Base-by-base conservation (phyloP, 1,140 invertebrate genomes). In the Popillia japonica region DNA sequence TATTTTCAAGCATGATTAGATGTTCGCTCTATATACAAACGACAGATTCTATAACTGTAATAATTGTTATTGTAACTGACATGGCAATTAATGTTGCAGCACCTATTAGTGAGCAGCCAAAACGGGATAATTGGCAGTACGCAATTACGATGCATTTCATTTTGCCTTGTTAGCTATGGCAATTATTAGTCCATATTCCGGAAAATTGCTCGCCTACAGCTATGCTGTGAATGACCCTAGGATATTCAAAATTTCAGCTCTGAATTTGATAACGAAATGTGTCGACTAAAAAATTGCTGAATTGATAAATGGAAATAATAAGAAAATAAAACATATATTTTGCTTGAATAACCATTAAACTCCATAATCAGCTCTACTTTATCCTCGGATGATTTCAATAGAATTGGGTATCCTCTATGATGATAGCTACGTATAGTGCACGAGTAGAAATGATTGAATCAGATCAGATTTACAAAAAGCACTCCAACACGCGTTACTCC, bases 111-210 rank as follows among this genome's bases (percentile, higher is more conserved):
- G 11, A 34, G 61, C 61, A 68, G 22, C 61, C 22, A 68, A 55
- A 64, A 34, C 20, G 23, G 4, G 27, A 68, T 27, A 23, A 68
- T 68, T 68, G 20, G 61, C 27, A 68, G 61, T 68, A 9, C 7
- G 6, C 61, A 68, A 68, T 68, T 68, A 68, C 61, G 61, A 23
- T 68, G 9, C 59, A 64, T 64, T 64, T 22, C 59, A 64, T 64
- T 68, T 68, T 10, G 61, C 3, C 10, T 22, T 34, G 27, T 14
- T 27, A 34, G 20, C 22, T 6, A 34, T 68, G 11, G 20, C 61
- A 68, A 68, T 68, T 68, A 68, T 68, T 68, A 48, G 2, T 27
- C 27, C 17, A 10, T 68, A 34, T 34, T 11, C 61, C 10, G 22
- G 10, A 34, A 68, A 68, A 68, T 34, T 68, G 61, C 20, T 6